Evolutionary conservation across 2,797 vertebrate species (phyloP), one percentile per base, ranked within the genome.

Genomic region (Microchirus variegatus): DNA sequence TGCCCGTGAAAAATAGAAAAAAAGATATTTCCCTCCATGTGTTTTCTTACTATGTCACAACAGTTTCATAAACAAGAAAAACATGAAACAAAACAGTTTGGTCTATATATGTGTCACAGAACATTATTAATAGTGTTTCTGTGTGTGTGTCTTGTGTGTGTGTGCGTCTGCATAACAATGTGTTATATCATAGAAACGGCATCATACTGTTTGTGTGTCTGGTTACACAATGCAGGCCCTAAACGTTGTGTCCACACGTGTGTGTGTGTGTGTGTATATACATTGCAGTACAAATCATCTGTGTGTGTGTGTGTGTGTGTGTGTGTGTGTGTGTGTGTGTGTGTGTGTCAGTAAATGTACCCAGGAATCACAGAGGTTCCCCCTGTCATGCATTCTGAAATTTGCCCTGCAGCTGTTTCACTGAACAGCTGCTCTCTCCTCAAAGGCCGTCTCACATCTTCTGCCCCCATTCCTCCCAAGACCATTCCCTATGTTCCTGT

Each of bases 371-470:
- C 31, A 26, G 68, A 87, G 75, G 76, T 84, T 82, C 67, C 79
- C 75, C 64, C 73, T 86, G 83, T 88, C 83, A 83, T 84, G 76
- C 80, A 81, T 80, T 84, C 77, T 75, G 75, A 84, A 83, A 80
- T 85, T 79, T 82, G 82, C 82, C 85, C 83, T 31, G 63, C 38
- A 73, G 88, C 78, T 63, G 59, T 80, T 83, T 70, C 53, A 77
- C 70, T 65, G 78, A 90, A 89, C 89, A 91, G 84, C 87, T 85
- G 86, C 78, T 87, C 83, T 74, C 70, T 81, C 75, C 84, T 87
- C 78, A 71, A 81, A 87, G 82, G 73, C 74, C 77, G 75, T 69
- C 59, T 52, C 55, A 67, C 44, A n/a, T 85, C 80, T 84, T 83
- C 82, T 82, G 82, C 80, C 82, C 78, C 66, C 80, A 57, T 88